Percentiles rank a stretch among this genome's conserved stretches.
These are phyloP conservation scores for Drosophila parabipectinata DNA, from an alignment of 1,140 invertebrate species.

Conservation along the genomic window DNA sequence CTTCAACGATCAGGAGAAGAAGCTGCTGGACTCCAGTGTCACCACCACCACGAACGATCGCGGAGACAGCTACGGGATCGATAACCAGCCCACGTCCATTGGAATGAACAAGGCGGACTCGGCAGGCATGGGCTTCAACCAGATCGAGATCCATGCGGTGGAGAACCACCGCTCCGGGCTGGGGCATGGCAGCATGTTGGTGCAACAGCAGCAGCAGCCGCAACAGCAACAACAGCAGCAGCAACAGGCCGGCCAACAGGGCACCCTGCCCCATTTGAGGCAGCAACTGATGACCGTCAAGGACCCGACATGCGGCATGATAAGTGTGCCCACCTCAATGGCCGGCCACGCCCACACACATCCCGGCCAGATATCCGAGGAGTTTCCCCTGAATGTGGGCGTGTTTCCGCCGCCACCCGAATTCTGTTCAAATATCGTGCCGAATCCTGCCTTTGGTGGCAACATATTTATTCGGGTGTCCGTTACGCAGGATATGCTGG, in stretches of 20 bases:
- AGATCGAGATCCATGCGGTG: slow-evolving; percentile 90
- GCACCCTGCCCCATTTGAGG: slow-evolving; percentile 45
- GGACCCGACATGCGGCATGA: slow-evolving; percentile 76
- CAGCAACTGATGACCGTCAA: slow-evolving; percentile 77
- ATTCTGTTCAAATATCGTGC: slow-evolving; percentile 86
- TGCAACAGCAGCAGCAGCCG: slow-evolving; percentile 34
- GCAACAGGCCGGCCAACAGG: slow-evolving; percentile 19
- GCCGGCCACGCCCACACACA: slow-evolving; percentile 62
- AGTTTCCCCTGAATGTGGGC: slow-evolving; percentile 83
- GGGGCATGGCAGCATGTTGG: slow-evolving; percentile 49
- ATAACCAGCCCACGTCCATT: slow-evolving; percentile 84
- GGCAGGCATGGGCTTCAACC: slow-evolving; percentile 84
- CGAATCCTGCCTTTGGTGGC: slow-evolving; percentile 86
- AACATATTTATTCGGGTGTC: slow-evolving; percentile 91
- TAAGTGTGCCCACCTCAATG: slow-evolving; percentile 80
- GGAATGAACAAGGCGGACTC: slow-evolving; percentile 81
- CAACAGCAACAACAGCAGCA: slow-evolving; percentile 52
- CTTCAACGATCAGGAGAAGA: slow-evolving; percentile 93
- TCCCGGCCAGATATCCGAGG: slow-evolving; percentile 67
- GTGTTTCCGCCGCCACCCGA: slow-evolving; percentile 88
- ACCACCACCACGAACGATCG: slow-evolving; percentile 90
- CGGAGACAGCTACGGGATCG: slow-evolving; percentile 86
- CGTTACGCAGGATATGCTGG: slow-evolving; percentile 88
- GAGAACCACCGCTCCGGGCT: slow-evolving; percentile 84
- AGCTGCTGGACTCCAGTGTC: slow-evolving; percentile 90